Evolutionary conservation across 2,797 vertebrate species (phyloP).

Genomic region (Microchirus variegatus): DNA sequence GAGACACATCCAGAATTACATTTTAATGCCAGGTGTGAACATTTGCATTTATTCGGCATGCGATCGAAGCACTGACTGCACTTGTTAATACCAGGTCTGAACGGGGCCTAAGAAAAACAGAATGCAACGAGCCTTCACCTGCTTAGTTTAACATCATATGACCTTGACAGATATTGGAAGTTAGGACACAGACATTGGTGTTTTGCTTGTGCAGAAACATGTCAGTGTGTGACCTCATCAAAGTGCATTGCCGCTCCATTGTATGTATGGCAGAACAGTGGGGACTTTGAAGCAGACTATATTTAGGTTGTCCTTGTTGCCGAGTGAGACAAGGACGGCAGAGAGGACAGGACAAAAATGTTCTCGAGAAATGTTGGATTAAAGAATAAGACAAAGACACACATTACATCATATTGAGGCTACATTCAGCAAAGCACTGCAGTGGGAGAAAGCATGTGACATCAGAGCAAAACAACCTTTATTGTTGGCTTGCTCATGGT

Average conservation of each 20-base stretch:
- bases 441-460: background rate
- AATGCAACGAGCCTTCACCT: background rate
- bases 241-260: slow-evolving; percentile 15
- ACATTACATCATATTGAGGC: background rate
- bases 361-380: slow-evolving; percentile 1
- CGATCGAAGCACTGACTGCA: too few species aligned
- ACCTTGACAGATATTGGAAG: background rate
- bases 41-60: too few species aligned
- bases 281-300: slow-evolving; percentile 67
- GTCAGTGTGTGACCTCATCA: slow-evolving; percentile 1
- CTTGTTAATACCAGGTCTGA: too few species aligned
- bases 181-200: background rate
- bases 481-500: slow-evolving; percentile 11
- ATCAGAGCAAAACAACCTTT: slow-evolving; percentile 10
- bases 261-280: slow-evolving; percentile 54
- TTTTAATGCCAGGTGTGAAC: too few species aligned
- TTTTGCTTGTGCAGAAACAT: slow-evolving; percentile 6
- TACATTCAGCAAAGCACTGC: background rate
- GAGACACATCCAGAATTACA: too few species aligned
- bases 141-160: background rate
- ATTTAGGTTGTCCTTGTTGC: slow-evolving; percentile 75
- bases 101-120: too few species aligned
- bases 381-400: background rate
- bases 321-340: slow-evolving; percentile 46
- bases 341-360: slow-evolving; percentile 31